Base-by-base conservation (phyloP, 2,888 invertebrate species). In the Lacanobia wlatinum region DNA sequence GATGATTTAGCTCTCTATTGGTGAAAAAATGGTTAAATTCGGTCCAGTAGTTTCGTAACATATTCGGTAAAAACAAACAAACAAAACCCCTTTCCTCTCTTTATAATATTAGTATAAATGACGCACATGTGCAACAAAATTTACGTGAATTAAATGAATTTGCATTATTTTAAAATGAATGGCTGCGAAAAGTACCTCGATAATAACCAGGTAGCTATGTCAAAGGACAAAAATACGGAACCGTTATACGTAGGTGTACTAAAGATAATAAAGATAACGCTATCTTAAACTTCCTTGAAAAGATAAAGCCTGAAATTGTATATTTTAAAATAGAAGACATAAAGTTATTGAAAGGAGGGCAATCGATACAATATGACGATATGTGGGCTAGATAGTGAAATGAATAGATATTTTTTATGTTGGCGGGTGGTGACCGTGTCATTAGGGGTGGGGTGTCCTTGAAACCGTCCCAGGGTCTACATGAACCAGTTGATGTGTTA, bases 341-440 rank as follows among this genome's bases (percentile, higher is more conserved):
- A 61, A 74, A 83, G 64, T 81, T 84, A 86, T 86, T 83, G 81
- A 84, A 91, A 88, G 77, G 87, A 87, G 90, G 91, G 84, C 91
- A 87, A 92, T 92, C 92, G 85, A 92, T 92, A 80, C 70, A 62
- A 88, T 79, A 74, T 80, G 82, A 74, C 84, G 88, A 87, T 89
- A 87, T 84, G 83, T 64, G 59, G 72, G 68, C 64, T 77, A 77
- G 86, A 84, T 84, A 84, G 78, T 83, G 71, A 68, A 82, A 83
- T 83, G 79, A 83, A 85, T 80, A 78, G 72, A 84, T 80, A 75
- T 81, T 78, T 84, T 86, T 84, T 77, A 66, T 73, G 65, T 64
- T 71, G 74, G 62, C 61, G 63, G 46, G 80, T 74, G 74, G 82
- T 84, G 82, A 79, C 86, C 84, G 83, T 82, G 87, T 88, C 87